Evolutionary conservation across 2,888 invertebrate species (phyloP).

Genomic region (Sarcophaga subvicina): DNA sequence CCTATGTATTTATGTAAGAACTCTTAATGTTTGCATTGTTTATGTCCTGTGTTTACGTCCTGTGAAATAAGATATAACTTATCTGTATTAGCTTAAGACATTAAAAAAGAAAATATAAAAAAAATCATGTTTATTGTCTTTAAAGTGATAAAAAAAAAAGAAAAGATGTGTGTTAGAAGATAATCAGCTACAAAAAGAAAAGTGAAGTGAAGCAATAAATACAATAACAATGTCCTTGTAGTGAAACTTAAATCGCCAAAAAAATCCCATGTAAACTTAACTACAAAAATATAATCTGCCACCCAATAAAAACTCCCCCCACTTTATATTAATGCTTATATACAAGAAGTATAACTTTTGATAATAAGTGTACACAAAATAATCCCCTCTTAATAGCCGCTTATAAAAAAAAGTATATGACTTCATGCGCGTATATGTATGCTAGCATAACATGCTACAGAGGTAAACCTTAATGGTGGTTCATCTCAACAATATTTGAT

Average conservation of each 20-base stretch:
- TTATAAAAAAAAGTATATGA: background rate
- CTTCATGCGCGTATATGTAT: background rate
- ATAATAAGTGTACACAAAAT: background rate
- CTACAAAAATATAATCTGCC: background rate
- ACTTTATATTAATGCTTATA: background rate
- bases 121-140: background rate
- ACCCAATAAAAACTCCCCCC: background rate
- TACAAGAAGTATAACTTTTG: too few species aligned
- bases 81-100: slow-evolving; percentile 73
- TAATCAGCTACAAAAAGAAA: background rate
- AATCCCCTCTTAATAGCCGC: background rate
- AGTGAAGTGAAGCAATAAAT: background rate
- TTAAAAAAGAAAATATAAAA: slow-evolving; percentile 40
- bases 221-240: background rate
- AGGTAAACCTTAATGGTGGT: background rate
- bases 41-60: background rate
- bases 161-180: background rate
- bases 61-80: slow-evolving; percentile 77
- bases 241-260: slow-evolving; percentile 8
- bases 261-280: background rate
- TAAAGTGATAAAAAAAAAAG: slow-evolving; percentile 6
- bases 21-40: too few species aligned
- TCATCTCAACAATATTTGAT: slow-evolving; percentile 31
- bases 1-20: too few species aligned
- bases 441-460: background rate